A percentile compares a stretch with the other conserved stretches of the same genome.
Evolutionary conservation across 1,140 invertebrate genomes (phyloP).

Genomic region (Brachionus rotundiformis): DNA sequence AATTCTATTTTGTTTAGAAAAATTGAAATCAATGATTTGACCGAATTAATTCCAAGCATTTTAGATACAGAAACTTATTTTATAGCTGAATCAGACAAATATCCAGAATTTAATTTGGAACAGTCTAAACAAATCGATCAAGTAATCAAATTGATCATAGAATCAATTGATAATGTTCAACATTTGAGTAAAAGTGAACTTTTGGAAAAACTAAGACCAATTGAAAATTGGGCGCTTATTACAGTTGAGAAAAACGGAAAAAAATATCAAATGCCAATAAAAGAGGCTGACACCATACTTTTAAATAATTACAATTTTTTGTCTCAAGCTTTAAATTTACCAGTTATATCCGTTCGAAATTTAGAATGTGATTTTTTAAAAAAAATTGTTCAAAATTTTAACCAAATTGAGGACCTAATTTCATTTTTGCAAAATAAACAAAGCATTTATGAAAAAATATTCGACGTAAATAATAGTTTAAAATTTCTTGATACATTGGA

Average conservation of each 20-base stretch:
- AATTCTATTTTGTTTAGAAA: background rate
- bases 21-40: background rate
- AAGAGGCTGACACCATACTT: background rate
- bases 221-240: conserved; percentile 22
- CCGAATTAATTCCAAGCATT: background rate
- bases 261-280: background rate
- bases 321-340: background rate
- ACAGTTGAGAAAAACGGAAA: background rate
- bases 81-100: background rate
- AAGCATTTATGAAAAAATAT: background rate
- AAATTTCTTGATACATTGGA: background rate
- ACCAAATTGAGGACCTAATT: background rate
- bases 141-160: background rate
- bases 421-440: background rate
- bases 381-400: background rate
- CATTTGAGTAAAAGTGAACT: background rate
- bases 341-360: background rate
- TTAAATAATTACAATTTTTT: background rate
- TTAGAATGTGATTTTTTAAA: background rate
- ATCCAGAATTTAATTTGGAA: background rate
- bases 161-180: background rate
- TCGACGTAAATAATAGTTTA: background rate
- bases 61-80: background rate
- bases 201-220: background rate
- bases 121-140: background rate